Base-by-base conservation (phyloP, 1,140 invertebrate genomes). In the Popillia japonica region DNA sequence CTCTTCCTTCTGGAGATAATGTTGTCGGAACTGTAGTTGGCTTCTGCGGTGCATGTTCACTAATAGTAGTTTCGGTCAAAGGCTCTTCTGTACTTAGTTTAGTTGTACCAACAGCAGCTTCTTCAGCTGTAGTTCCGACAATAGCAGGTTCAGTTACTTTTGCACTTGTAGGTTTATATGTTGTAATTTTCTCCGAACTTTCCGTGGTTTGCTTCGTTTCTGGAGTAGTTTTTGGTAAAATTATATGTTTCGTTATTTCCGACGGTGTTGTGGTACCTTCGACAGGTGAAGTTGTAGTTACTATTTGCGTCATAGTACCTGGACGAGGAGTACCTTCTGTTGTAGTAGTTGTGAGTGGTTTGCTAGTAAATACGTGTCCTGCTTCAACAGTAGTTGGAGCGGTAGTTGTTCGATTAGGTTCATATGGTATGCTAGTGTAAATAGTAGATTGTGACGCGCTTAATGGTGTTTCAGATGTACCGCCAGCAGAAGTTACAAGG, bases 401-500 rank as follows among this genome's bases (percentile, higher is more conserved):
- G 0, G 41, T 9, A 20, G 75, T 76, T 55, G 75, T 76, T 10
- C 75, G n/a, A 55, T 76, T 76, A 7, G 41, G 41, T 76, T 48
- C 41, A 14, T 23, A 44, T 20, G 75, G 75, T 55, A 10, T 76
- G 27, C 75, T 76, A 55, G 75, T 76, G n/a, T 48, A 76, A 48
- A 34, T 40, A 11, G 59, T 68, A 48, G 44, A 40, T 3, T 10
- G 55, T 59, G 64, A 77, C 9, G 78, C 77, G 34, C 40, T 11
- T 68, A 10, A 7, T 27, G 22, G 40, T 76, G 8, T 20, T 78
- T 74, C 14, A 0, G 23, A 79, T 79, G 27, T 77, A 78, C 34
- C 17, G 72, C 79, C 72, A 78, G 74, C 83, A 81, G 80, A 82
- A 79, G 83, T 85, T 83, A 83, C 61, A 82, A 77, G 81, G 81